Percentiles rank a stretch among this genome's conserved stretches.
These are phyloP conservation scores for Paramormyrops kingsleyae DNA, from an alignment of 2,113 vertebrate species.

Conservation along the genomic window DNA sequence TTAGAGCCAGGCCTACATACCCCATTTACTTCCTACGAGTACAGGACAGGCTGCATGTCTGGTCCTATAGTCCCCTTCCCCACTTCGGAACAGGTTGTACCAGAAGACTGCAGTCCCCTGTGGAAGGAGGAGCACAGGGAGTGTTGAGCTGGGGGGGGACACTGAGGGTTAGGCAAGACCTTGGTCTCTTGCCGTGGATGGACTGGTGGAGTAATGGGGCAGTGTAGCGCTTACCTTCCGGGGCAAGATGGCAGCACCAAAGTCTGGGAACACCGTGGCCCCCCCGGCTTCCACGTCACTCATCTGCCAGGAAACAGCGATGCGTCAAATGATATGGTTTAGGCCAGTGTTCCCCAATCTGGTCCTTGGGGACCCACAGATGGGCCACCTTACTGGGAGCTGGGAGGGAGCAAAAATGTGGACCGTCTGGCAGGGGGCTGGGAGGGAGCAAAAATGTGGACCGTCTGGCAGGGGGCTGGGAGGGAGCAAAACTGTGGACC, in stretches of 20 bases:
- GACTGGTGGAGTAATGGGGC: neutral
- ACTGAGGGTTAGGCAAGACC: neutral
- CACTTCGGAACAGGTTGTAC: slow-evolving; percentile 91
- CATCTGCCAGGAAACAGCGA: slow-evolving; percentile 68
- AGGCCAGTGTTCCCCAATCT: neutral
- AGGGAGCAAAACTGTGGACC: too few species aligned
- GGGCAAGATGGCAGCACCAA: slow-evolving; percentile 86
- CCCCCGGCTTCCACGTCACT: slow-evolving; percentile 93
- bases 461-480: too few species aligned
- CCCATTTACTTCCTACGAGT: slow-evolving; percentile 96
- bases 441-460: neutral
- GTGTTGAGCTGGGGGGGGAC: neutral
- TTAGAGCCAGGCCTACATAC: slow-evolving; percentile 54
- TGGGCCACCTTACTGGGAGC: neutral
- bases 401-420: neutral
- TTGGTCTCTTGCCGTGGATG: neutral
- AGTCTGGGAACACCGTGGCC: slow-evolving; percentile 92
- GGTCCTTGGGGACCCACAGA: neutral
- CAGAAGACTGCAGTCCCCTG: slow-evolving; percentile 96
- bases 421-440: neutral
- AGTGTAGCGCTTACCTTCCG: slow-evolving; percentile 70
- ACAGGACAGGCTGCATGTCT: slow-evolving; percentile 94
- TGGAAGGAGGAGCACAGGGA: slow-evolving; percentile 26
- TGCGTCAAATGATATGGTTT: neutral
- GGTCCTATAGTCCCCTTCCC: slow-evolving; percentile 91